A percentile compares a stretch with the other conserved stretches of the same genome.
Evolutionary conservation across 2,113 vertebrate genomes (phyloP).

Genomic region (Shinisaurus crocodilurus): DNA sequence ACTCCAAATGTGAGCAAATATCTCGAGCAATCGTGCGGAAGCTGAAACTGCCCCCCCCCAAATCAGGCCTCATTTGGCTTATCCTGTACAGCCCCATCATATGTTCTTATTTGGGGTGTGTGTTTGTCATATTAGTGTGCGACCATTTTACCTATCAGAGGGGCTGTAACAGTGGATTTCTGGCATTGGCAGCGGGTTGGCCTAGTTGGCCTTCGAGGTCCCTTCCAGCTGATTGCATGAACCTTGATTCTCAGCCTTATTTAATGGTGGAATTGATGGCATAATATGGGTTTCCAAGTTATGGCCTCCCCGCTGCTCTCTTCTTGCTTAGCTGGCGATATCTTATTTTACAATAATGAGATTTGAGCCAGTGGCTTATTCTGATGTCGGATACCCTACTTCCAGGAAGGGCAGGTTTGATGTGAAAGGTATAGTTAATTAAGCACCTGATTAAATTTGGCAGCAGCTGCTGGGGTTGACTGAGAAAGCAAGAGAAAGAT

Average conservation of each 20-base stretch:
- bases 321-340: neutral
- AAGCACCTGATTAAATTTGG: constrained; percentile 71
- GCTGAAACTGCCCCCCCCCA: too few relatives aligned
- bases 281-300: neutral
- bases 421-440: constrained; percentile 44
- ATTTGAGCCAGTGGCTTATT: neutral
- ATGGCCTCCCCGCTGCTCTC: too few relatives aligned
- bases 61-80: too few relatives aligned
- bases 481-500: constrained; percentile 57
- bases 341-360: neutral
- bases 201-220: neutral
- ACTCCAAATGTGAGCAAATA: too few relatives aligned
- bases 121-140: too few relatives aligned
- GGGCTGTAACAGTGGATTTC: too few relatives aligned
- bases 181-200: too few relatives aligned
- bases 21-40: too few relatives aligned
- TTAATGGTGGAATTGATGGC: neutral
- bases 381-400: neutral
- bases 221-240: neutral
- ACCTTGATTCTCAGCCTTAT: too few relatives aligned
- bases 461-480: constrained; percentile 53
- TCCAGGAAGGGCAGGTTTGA: neutral
- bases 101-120: neutral
- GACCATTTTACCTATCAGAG: too few relatives aligned
- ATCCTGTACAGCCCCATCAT: neutral